Evolutionary conservation across 2,797 vertebrate species (phyloP), one percentile per base, ranked within the genome.

Genomic region (Hyperoplus immaculatus): DNA sequence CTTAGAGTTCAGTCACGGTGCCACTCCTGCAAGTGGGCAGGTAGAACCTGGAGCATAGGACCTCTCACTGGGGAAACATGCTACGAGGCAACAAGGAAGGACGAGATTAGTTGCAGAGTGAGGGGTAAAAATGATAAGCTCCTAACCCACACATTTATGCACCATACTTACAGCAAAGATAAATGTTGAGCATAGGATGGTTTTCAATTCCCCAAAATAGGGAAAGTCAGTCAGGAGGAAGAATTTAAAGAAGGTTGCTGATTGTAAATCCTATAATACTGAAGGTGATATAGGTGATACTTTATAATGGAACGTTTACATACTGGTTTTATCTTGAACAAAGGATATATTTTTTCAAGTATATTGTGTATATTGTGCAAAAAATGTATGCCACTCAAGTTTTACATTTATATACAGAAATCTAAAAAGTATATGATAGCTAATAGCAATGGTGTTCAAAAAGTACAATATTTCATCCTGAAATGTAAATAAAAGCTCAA

Each of bases 101-200:
- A 49, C 29, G 14, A n/a, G 70, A 71, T 77, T 59, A 78, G 77
- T 60, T 59, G 18, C 73, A 69, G 60, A 49, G 5, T 29, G 4
- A 50, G 54, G 59, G 57, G 62, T 76, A 53, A 69, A 69, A 78
- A 81, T 54, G 77, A 82, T 69, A 65, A 79, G 18, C 59, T 46
- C 59, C 63, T 65, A 65, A 72, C 72, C 55, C 72, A 70, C 75
- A 73, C 46, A 87, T 89, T 88, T 86, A 87, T 68, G 61, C 46
- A 70, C 10, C 60, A 39, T 50, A 73, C 55, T 73, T 82, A 51
- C 49, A 70, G 55, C 36, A 69, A 72, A n/a, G 53, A 60, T 78
- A 85, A 64, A 76, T 79, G 68, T 86, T 79, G 76, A 80, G 43
- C 62, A 53, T 59, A 41, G 21, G 64, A 47, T 45, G 78, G 69